Evolutionary conservation across 2,888 invertebrate genomes (phyloP).

Genomic region (Minunthozetes semirufus): DNA sequence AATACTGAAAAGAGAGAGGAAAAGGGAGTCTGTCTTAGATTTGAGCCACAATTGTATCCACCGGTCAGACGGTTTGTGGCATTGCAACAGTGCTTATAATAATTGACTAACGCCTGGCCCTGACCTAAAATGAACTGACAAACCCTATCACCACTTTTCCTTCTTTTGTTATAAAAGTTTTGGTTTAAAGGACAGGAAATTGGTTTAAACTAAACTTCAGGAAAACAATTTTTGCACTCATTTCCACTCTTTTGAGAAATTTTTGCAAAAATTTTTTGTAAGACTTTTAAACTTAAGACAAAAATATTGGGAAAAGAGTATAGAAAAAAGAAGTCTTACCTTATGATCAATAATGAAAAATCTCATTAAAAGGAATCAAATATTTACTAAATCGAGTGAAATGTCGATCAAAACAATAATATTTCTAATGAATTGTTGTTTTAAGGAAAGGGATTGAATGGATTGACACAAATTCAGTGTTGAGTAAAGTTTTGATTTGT

Average conservation of each 20-base stretch:
- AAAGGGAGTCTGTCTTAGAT: constrained; percentile 8
- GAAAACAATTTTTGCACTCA: too few relatives aligned
- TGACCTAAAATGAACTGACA: constrained; percentile 1
- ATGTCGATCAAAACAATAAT: not conserved
- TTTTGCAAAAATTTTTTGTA: not conserved
- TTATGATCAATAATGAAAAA: not conserved
- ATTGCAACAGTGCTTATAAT: not conserved
- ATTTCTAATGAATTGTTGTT: not conserved
- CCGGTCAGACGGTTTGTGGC: not conserved
- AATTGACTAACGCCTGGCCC: constrained; percentile 1
- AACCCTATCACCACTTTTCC: constrained; percentile 15
- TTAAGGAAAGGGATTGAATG: not conserved
- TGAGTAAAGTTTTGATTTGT: not conserved
- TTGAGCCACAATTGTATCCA: not conserved
- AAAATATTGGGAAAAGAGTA: not conserved
- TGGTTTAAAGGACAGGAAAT: not conserved
- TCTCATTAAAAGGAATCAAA: not conserved
- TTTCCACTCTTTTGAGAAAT: not conserved
- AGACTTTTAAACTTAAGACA: not conserved
- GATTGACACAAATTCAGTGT: not conserved
- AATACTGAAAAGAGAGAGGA: not conserved
- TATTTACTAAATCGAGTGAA: not conserved
- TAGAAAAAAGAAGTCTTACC: not conserved
- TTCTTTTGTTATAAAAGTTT: not conserved
- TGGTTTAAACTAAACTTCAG: not conserved